phyloP scores from a whole-genome alignment of 2,797 vertebrate species.

The Lutjanus campechanus region DNA sequence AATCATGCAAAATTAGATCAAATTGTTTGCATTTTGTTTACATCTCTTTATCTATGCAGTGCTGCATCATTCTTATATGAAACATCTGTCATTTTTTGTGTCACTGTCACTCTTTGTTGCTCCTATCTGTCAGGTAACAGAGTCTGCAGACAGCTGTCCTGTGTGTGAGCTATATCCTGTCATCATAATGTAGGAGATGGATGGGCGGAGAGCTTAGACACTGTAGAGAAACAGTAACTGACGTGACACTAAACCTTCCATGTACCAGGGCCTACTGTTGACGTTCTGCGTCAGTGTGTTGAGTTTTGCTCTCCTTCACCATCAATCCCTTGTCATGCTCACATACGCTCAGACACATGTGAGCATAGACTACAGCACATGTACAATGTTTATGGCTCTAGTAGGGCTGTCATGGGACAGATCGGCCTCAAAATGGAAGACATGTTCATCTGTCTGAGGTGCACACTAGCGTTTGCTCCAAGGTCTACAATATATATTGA shows the following conservation, averaged over 20 bases:
- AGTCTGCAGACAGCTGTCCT: slow-evolving; percentile 53
- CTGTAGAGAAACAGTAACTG: slow-evolving; percentile 17
- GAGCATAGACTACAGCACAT: neutral
- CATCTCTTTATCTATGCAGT: slow-evolving; percentile 33
- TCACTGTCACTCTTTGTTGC: slow-evolving; percentile 47
- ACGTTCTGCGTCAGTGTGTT: neutral
- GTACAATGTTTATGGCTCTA: neutral
- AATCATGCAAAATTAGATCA: slow-evolving; percentile 10
- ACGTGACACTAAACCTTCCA: slow-evolving; percentile 36
- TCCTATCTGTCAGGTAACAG: slow-evolving; percentile 52
- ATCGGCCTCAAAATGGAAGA: slow-evolving; percentile 58
- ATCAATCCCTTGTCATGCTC: slow-evolving; percentile 22
- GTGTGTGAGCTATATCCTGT: slow-evolving; percentile 54
- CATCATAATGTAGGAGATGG: slow-evolving; percentile 43
- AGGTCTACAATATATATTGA: slow-evolving; percentile 55
- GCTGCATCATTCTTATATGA: slow-evolving; percentile 38
- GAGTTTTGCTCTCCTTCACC: neutral
- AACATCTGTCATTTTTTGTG: slow-evolving; percentile 50
- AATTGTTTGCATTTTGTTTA: slow-evolving; percentile 33
- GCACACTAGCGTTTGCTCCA: slow-evolving; percentile 26
- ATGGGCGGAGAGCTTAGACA: slow-evolving; percentile 33
- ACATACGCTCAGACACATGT: slow-evolving; percentile 16
- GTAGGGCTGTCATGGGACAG: slow-evolving; percentile 37
- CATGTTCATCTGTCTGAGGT: slow-evolving; percentile 55
- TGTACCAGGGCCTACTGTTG: slow-evolving; percentile 2